These are phyloP conservation scores for Sycophila texana DNA, from an alignment of 2,888 invertebrate species.

Conservation along the genomic window DNA sequence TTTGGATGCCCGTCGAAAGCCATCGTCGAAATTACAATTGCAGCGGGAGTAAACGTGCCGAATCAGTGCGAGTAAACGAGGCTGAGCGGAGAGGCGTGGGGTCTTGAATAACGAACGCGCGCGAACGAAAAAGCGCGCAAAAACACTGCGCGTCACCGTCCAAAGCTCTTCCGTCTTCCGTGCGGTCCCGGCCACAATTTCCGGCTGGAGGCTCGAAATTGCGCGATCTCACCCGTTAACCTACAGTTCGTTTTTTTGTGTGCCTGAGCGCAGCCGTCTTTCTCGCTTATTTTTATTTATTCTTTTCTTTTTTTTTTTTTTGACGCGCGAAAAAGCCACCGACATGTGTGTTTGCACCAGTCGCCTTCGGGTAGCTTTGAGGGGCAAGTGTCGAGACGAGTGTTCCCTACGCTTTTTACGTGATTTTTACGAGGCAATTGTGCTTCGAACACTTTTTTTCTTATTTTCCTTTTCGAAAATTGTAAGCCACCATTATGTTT, in stretches of 20 bases:
- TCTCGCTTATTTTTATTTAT: neutral
- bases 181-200: slow-evolving; percentile 42
- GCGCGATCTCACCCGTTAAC: slow-evolving; percentile 34
- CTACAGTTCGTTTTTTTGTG: neutral
- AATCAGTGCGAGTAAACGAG: neutral
- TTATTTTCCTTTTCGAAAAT: neutral
- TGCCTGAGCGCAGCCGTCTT: slow-evolving; percentile 6
- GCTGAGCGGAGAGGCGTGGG: neutral
- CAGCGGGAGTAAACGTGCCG: neutral
- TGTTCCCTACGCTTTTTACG: neutral
- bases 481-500: neutral
- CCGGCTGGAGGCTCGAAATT: slow-evolving; percentile 53
- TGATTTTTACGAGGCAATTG: too few species aligned
- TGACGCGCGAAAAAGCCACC: neutral
- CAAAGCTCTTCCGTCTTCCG: slow-evolving; percentile 14
- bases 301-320: slow-evolving; percentile 24
- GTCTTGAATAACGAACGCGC: neutral
- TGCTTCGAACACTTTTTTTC: neutral
- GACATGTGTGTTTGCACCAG: neutral
- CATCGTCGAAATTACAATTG: neutral
- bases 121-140: neutral
- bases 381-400: neutral
- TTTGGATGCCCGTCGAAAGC: neutral
- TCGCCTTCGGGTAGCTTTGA: neutral
- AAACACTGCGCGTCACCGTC: slow-evolving; percentile 30